Evolutionary conservation across 2,113 vertebrate species (phyloP).

Genomic region (Hipposideros armiger): DNA sequence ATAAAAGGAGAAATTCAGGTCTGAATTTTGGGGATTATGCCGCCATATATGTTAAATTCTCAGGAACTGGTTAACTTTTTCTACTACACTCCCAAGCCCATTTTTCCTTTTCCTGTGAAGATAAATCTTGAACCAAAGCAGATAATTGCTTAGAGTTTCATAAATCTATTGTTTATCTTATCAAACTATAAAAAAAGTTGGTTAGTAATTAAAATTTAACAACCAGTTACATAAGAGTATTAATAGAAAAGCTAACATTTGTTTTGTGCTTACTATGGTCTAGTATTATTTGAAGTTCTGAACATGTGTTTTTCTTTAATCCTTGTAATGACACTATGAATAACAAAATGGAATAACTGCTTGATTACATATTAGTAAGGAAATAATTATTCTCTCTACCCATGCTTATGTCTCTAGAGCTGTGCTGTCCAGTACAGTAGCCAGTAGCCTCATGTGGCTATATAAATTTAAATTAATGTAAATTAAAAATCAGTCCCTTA

Average conservation of each 20-base stretch:
- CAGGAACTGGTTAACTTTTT: not conserved
- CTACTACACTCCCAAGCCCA: not conserved
- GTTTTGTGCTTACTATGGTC: slow-evolving; percentile 7
- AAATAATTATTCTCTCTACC: slow-evolving; percentile 35
- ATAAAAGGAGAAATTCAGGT: not conserved
- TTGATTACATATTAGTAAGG: not conserved
- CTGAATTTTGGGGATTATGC: not conserved
- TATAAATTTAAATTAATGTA: slow-evolving; percentile 31
- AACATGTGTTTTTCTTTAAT: slow-evolving; percentile 52
- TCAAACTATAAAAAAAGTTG: slow-evolving; percentile 12
- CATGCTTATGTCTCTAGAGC: not conserved
- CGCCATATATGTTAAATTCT: not conserved
- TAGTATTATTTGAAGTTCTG: slow-evolving; percentile 30
- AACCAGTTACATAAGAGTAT: not conserved
- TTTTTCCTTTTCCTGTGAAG: not conserved
- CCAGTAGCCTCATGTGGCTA: not conserved
- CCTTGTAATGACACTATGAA: not conserved
- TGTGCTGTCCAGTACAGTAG: not conserved
- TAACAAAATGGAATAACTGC: not conserved
- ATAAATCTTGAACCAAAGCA: slow-evolving; percentile 56
- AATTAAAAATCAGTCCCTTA: not conserved
- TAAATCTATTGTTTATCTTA: slow-evolving; percentile 59
- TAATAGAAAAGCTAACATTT: slow-evolving; percentile 63
- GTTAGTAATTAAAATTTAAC: slow-evolving; percentile 69
- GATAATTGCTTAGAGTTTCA: slow-evolving; percentile 49